These are phyloP conservation scores for Mus spretus DNA, from an alignment of 2,797 vertebrate genomes.

Conservation along the genomic window DNA sequence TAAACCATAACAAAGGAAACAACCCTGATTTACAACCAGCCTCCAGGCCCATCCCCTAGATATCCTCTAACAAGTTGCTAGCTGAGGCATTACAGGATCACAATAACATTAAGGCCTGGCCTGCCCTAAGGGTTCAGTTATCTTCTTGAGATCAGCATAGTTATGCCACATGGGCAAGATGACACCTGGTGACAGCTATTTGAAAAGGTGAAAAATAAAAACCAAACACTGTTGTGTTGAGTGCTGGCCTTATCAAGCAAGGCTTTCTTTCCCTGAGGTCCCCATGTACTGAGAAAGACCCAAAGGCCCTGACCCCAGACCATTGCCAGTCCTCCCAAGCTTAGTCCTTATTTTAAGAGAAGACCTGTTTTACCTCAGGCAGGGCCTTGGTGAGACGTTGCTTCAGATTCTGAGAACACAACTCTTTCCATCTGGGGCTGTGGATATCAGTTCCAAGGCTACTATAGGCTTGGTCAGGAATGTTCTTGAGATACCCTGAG, in stretches of 20 bases:
- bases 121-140: background rate
- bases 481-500: background rate
- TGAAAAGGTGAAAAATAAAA: background rate
- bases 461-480: background rate
- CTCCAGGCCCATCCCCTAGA: too few species aligned
- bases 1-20: too few species aligned
- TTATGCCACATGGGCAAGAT: background rate
- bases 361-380: background rate
- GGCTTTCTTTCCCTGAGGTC: background rate
- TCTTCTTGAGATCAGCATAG: background rate
- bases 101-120: background rate
- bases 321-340: too few species aligned
- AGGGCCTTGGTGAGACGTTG: background rate
- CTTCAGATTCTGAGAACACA: background rate
- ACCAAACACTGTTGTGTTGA: background rate
- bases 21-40: too few species aligned
- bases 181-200: background rate
- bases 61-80: background rate
- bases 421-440: background rate
- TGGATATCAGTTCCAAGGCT: background rate
- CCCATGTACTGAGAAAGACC: background rate
- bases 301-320: background rate
- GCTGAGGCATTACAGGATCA: background rate
- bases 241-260: background rate
- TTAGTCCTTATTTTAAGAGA: too few species aligned